Evolutionary conservation across 2,888 invertebrate species (phyloP).

Genomic region (Lathronympha strigana): DNA sequence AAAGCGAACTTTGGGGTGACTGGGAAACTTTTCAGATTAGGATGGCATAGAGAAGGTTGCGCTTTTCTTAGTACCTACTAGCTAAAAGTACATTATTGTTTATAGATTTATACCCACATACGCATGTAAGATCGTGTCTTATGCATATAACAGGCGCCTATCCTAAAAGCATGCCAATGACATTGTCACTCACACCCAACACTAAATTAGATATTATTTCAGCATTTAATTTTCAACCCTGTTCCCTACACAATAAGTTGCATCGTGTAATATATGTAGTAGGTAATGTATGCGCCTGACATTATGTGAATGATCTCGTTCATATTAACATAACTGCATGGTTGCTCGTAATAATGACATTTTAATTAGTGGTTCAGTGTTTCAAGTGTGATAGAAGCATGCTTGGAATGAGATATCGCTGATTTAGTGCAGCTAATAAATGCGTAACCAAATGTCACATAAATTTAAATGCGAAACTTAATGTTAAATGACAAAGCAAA

Average conservation of each 20-base stretch:
- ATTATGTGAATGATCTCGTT: slow-evolving; percentile 37
- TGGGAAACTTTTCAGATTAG: too few relatives aligned
- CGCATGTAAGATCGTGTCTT: too few relatives aligned
- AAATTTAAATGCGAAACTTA: background rate
- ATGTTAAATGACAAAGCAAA: too few relatives aligned
- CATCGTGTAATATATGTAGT: background rate
- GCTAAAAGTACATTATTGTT: too few relatives aligned
- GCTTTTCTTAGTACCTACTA: too few relatives aligned
- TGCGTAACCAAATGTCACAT: background rate
- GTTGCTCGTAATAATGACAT: slow-evolving; percentile 29
- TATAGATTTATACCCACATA: too few relatives aligned
- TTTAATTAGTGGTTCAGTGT: slow-evolving; percentile 32
- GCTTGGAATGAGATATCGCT: slow-evolving; percentile 18
- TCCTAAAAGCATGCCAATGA: slow-evolving; percentile 10
- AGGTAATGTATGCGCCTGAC: slow-evolving; percentile 32
- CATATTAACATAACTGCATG: slow-evolving; percentile 38
- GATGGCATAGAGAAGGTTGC: too few relatives aligned
- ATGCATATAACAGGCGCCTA: too few relatives aligned
- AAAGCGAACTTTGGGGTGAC: too few relatives aligned
- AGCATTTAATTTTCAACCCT: slow-evolving; percentile 8
- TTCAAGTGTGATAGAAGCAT: slow-evolving; percentile 29
- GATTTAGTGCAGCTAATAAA: background rate
- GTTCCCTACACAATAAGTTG: background rate
- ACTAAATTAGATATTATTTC: slow-evolving; percentile 4
- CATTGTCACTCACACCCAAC: slow-evolving; percentile 23